A percentile compares a stretch with the other conserved stretches of the same genome.
phyloP scores from a whole-genome alignment of 2,797 vertebrate species.

The Dendrocincla tyrannina region DNA sequence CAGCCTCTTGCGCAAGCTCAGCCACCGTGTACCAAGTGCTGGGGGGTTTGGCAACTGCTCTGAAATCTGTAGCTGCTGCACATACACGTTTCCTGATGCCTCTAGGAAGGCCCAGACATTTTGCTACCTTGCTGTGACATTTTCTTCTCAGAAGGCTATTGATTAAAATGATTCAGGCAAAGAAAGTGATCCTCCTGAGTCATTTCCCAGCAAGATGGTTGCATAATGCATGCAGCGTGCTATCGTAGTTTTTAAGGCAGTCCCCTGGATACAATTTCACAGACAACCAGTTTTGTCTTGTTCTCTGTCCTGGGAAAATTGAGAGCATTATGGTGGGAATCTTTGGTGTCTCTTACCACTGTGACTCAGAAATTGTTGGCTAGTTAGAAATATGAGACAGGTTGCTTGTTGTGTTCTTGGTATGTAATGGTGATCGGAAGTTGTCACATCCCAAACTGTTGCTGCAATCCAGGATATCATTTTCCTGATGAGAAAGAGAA shows the following conservation, averaged over 20 bases:
- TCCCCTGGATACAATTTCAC: background rate
- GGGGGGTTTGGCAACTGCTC: fast-evolving
- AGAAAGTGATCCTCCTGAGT: slow-evolving; percentile 62
- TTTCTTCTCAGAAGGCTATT: slow-evolving; percentile 57
- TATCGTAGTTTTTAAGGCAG: background rate
- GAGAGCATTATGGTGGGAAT: background rate
- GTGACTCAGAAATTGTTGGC: background rate
- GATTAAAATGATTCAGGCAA: slow-evolving; percentile 62
- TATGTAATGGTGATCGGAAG: background rate
- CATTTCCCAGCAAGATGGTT: slow-evolving; percentile 42
- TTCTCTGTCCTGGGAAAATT: background rate
- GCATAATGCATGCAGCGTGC: background rate
- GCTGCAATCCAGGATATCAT: background rate
- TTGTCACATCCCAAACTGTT: background rate
- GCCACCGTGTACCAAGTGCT: fast-evolving
- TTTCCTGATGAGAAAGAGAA: background rate
- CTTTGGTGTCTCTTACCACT: background rate
- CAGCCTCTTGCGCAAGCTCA: background rate
- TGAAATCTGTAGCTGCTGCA: background rate
- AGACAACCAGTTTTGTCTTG: background rate
- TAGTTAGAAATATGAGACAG: background rate
- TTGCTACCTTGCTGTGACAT: slow-evolving; percentile 27
- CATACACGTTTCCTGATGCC: background rate
- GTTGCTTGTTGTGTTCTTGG: background rate
- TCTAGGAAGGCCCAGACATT: slow-evolving; percentile 45